phyloP scores from a whole-genome alignment of 2,797 vertebrate species.

The Carapus acus region DNA sequence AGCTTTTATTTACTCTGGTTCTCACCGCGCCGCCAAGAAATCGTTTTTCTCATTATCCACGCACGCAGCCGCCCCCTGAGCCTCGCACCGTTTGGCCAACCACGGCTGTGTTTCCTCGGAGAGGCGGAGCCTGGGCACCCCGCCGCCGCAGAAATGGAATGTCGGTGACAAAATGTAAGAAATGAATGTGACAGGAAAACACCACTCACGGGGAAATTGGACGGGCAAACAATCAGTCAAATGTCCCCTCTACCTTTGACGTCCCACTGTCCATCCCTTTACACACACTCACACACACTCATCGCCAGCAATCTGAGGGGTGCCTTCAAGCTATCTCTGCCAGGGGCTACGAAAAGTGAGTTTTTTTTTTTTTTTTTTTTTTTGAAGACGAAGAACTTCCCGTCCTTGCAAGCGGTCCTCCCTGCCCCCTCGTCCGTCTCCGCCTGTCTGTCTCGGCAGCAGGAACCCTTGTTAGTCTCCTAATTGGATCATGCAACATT shows the following conservation, averaged over 20 bases:
- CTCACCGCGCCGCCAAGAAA: conserved; percentile 43
- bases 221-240: conserved; percentile 10
- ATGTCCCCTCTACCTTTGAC: conserved; percentile 24
- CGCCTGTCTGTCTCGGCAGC: conserved; percentile 32
- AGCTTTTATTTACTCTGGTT: conserved; percentile 41
- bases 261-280: conserved; percentile 12
- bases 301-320: conserved; percentile 1
- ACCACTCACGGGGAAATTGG: conserved; percentile 4
- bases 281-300: not conserved
- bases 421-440: conserved; percentile 23
- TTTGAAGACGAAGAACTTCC: conserved; percentile 35
- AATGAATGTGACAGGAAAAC: conserved; percentile 48
- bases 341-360: conserved; percentile 27
- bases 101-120: conserved; percentile 21
- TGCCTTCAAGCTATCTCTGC: conserved; percentile 4
- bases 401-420: conserved; percentile 13
- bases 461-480: conserved; percentile 55
- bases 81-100: conserved; percentile 35
- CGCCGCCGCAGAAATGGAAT: conserved; percentile 21
- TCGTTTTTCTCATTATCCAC: conserved; percentile 54
- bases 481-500: conserved; percentile 57
- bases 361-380: no score
- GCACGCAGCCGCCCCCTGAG: conserved; percentile 27
- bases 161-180: conserved; percentile 51
- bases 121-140: conserved; percentile 31